Evolutionary conservation across 2,113 vertebrate species (phyloP), one percentile per base, ranked within the genome.

Genomic region (Tupaia tana): DNA sequence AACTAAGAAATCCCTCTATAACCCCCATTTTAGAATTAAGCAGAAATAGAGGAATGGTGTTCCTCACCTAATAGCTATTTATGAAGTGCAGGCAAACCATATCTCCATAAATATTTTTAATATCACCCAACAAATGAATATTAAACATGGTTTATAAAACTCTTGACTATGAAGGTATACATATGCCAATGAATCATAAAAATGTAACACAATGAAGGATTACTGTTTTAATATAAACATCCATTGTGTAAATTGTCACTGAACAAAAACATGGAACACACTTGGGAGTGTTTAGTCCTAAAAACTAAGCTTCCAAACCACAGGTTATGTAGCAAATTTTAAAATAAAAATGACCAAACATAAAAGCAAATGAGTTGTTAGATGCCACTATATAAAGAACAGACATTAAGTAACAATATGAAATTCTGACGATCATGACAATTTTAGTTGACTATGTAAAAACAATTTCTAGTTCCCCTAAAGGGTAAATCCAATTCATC

Each of bases 361-460:
- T 95, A 97, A 97, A 98, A 97, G 86, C 78, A 98, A 98, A 98
- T 97, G 95, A 90, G 93, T 97, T 97, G 97, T 97, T 97, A 98
- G 96, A 97, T 97, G 96, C 89, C 96, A 97, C 95, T 73, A 90
- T 94, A 97, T 95, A 98, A 97, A 97, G 79, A 97, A 97, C 95
- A 96, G 96, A 96, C 90, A 98, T 92, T 89, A 98, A 91, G 96
- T 98, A 13, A 20, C 93, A 98, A 97, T 95, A 87, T 96, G 97
- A 98, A 98, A 98, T 82, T 85, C 98, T 98, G 98, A 98, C 96
- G 96, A 98, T 97, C 79, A 52, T 69, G 77, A 88, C 73, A 84
- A 77, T 94, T 97, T 95, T 81, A 78, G 63, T 54, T 96, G 56
- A 92, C 64, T 91, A 98, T 93, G 97, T 86, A 93, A 96, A 97